Conservation (phyloP, 1,140 invertebrate species). For the Formica selysi region DNA sequence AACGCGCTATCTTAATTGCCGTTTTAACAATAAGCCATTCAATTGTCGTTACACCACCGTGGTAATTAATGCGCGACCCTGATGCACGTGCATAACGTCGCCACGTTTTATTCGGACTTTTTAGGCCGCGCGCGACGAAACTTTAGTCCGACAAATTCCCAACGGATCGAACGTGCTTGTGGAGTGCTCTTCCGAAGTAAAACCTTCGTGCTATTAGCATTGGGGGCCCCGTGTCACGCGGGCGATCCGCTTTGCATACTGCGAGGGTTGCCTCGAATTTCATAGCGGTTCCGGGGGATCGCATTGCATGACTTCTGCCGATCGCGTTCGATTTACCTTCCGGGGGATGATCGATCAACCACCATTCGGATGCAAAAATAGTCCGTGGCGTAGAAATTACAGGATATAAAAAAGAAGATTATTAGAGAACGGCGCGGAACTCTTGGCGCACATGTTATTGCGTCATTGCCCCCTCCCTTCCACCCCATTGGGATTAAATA, state of each 20-base stretch:
- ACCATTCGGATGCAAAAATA: conserved; percentile 38
- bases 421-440: not conserved
- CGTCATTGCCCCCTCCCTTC: not conserved
- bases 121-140: conserved; percentile 19
- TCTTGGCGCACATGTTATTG: not conserved
- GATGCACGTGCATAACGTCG: not conserved
- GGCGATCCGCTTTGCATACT: conserved; percentile 39
- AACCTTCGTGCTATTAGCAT: conserved; percentile 54
- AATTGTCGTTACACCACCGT: conserved; percentile 45
- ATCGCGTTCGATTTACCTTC: conserved; percentile 32
- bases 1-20: conserved; percentile 22
- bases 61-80: conserved; percentile 45
- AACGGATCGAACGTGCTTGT: conserved; percentile 13
- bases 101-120: conserved; percentile 38
- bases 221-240: conserved; percentile 7
- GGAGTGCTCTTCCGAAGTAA: conserved; percentile 14
- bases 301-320: conserved; percentile 38
- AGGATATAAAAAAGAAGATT: not conserved
- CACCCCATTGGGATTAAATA: not conserved
- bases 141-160: conserved; percentile 28
- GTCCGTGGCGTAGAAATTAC: not conserved
- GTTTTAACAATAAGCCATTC: conserved; percentile 43
- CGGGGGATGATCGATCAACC: conserved; percentile 34
- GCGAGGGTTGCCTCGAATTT: conserved; percentile 39
- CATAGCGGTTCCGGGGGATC: not conserved